These are phyloP conservation scores for Lepus europaeus DNA, from an alignment of 2,113 vertebrate species.

Conservation along the genomic window DNA sequence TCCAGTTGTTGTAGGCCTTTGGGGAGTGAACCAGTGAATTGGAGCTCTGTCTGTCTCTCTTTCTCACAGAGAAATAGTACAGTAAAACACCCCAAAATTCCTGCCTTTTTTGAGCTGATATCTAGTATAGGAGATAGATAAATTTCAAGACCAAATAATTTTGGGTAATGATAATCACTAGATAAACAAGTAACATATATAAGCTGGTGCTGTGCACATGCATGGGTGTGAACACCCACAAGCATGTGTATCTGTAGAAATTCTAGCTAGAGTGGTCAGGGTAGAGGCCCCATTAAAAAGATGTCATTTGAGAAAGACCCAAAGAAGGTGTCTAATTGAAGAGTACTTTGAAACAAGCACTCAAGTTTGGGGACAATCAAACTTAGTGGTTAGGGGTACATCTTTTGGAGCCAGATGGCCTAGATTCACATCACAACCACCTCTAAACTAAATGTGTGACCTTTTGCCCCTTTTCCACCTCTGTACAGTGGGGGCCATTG, in stretches of 20 bases:
- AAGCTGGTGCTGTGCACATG: background rate
- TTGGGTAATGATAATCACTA: conserved; percentile 26
- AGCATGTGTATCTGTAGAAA: background rate
- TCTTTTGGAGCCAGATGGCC: background rate
- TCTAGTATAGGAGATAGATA: background rate
- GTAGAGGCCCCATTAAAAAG: conserved; percentile 15
- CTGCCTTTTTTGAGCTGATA: conserved; percentile 11
- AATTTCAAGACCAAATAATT: conserved; percentile 30
- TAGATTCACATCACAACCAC: background rate
- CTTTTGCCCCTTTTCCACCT: background rate
- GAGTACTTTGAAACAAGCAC: conserved; percentile 33
- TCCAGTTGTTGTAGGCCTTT: too few species aligned
- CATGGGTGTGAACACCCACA: background rate
- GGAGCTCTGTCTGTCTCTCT: too few species aligned
- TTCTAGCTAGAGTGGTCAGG: conserved; percentile 14
- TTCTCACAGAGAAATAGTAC: too few species aligned
- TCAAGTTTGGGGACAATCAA: background rate
- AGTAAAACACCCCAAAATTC: background rate
- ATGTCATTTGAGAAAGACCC: conserved; percentile 20
- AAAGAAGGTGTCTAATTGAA: background rate
- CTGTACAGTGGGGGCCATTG: background rate
- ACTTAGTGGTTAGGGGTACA: background rate
- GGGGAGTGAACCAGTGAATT: too few species aligned
- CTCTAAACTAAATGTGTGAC: background rate
- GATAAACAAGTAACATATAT: background rate